Base-by-base conservation (phyloP, 2,113 vertebrate species). In the Mustela lutreola region DNA sequence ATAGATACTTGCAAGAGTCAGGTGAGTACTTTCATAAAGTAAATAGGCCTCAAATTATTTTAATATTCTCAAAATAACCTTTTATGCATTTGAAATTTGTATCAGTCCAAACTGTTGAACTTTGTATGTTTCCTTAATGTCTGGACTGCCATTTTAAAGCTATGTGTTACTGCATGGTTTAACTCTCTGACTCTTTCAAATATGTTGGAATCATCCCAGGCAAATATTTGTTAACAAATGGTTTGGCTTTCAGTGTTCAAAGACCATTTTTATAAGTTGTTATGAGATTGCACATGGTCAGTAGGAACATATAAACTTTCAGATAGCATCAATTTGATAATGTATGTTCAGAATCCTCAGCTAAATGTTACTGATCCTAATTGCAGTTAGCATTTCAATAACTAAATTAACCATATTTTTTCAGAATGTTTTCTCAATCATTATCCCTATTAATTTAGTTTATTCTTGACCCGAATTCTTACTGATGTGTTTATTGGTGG, bases 1-100 rank as follows among this genome's bases (percentile, higher is more conserved):
- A 99, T 99, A 99, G 99, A 99, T 99, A 99, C 99, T 99, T 99
- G 98, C 99, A 99, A 99, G 99, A 99, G 99, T 99, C 99, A 99
- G 99, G 99, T 99, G 99, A 98, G 99, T 99, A 99, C 97, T 94
- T 89, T 63, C 84, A n/a, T 96, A 95, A 97, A 97, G 73, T 95
- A 95, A 98, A 93, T 96, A 94, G 96, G 97, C 98, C 98, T 95
- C 96, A 96, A 97, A 79, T 98, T 98, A 96, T 95, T 93, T 56
- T 98, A 97, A 97, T 97, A 97, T 78, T 98, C 79, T 97, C 92
- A 94, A 97, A 92, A 86, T 98, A 94, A 97, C 98, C 92, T 97
- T 78, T 98, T 97, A 91, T 97, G 95, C 86, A 98, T 95, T 91
- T 95, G 96, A 62, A 98, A 97, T 98, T 97, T 98, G 98, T 93